Conservation (phyloP, 2,888 invertebrate genomes). For the Chaitophorus viminalis region DNA sequence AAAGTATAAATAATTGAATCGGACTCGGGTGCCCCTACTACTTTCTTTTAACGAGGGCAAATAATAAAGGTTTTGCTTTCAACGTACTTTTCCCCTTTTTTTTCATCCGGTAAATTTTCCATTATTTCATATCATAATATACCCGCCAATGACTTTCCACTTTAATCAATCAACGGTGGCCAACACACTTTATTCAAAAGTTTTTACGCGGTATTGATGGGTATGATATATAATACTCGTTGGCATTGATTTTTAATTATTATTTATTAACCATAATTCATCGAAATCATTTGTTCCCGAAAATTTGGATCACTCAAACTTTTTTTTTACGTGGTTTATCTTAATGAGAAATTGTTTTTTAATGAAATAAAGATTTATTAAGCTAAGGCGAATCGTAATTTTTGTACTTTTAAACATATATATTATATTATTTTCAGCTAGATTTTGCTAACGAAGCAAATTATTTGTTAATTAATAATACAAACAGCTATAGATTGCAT, state of each 20-base stretch:
- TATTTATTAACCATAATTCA: conserved; percentile 8
- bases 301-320: conserved; percentile 17
- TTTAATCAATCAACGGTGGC: conserved; percentile 54
- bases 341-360: conserved; percentile 1
- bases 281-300: background rate
- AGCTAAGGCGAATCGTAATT: background rate
- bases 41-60: conserved; percentile 61
- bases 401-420: background rate
- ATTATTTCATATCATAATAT: background rate
- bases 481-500: background rate
- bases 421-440: background rate
- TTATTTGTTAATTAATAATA: conserved; percentile 24
- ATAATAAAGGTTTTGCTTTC: conserved; percentile 61
- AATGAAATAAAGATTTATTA: conserved; percentile 20
- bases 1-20: conserved; percentile 62
- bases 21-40: conserved; percentile 54
- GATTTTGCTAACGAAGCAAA: conserved; percentile 24
- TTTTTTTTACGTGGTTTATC: conserved; percentile 6
- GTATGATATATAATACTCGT: background rate
- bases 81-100: conserved; percentile 60
- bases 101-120: conserved; percentile 51
- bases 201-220: background rate
- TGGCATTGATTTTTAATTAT: conserved; percentile 3
- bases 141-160: conserved; percentile 50
- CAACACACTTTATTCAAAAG: background rate